Percentiles rank a stretch among this genome's conserved stretches.
phyloP scores from a whole-genome alignment of 2,797 vertebrate species.

The Aselliscus stoliczkanus region DNA sequence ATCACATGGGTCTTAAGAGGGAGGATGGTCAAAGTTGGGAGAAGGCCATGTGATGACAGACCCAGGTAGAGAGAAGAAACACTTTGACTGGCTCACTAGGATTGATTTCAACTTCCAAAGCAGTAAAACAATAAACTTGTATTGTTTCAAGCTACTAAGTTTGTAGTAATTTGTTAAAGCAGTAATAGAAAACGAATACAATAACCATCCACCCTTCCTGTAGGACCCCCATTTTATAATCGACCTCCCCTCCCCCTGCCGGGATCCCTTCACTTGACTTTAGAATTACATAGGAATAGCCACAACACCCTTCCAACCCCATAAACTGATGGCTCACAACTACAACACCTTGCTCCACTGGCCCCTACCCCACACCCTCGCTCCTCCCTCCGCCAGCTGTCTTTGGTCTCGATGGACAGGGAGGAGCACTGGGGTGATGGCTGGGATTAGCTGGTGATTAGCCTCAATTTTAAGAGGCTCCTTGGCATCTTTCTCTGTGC shows the following conservation, averaged over 20 bases:
- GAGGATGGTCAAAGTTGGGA: neutral
- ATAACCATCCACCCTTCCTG: neutral
- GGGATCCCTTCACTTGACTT: neutral
- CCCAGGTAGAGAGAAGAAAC: neutral
- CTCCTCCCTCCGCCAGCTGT: neutral
- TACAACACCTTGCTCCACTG: neutral
- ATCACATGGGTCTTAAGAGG: neutral
- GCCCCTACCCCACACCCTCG: neutral
- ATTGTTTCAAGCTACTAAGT: neutral
- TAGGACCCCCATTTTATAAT: neutral
- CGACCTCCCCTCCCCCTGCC: no score
- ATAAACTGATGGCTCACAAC: neutral
- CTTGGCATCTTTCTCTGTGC: neutral
- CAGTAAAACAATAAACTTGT: neutral
- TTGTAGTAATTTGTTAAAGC: neutral
- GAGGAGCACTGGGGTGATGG: neutral
- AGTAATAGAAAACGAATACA: neutral
- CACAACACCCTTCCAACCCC: neutral
- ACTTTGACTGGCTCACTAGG: neutral
- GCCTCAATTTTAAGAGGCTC: neutral
- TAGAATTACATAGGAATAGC: neutral
- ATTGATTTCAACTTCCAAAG: neutral
- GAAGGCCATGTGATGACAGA: neutral
- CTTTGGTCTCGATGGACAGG: no score
- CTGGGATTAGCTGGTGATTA: neutral